Conservation (phyloP, 1,140 invertebrate species). For the Aleiodes sp. region DNA sequence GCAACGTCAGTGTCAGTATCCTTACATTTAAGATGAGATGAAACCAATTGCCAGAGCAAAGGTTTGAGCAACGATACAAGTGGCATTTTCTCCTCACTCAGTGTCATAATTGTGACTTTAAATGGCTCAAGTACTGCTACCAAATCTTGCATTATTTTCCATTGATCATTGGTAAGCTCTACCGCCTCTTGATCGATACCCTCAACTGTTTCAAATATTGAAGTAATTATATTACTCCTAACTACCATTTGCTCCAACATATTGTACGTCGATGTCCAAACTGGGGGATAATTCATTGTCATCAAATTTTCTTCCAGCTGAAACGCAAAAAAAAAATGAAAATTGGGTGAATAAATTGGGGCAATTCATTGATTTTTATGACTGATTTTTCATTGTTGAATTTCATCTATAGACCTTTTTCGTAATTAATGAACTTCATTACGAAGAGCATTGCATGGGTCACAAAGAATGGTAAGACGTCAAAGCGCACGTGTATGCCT, state of each 20-base stretch:
- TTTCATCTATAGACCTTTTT: neutral
- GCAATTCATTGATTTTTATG: too few species aligned
- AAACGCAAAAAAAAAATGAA: slow-evolving; percentile 35
- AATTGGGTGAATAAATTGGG: too few species aligned
- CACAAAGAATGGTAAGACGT: too few species aligned
- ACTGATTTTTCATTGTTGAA: slow-evolving; percentile 8
- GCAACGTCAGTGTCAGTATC: slow-evolving; percentile 60
- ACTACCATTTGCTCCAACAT: slow-evolving; percentile 66
- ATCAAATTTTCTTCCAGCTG: slow-evolving; percentile 62
- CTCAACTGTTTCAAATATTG: slow-evolving; percentile 55
- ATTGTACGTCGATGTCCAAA: slow-evolving; percentile 67
- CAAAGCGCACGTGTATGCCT: too few species aligned
- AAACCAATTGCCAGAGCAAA: slow-evolving; percentile 66
- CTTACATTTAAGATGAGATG: slow-evolving; percentile 65
- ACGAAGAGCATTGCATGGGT: too few species aligned
- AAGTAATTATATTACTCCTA: slow-evolving; percentile 54
- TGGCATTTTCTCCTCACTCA: slow-evolving; percentile 68
- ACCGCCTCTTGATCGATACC: slow-evolving; percentile 51
- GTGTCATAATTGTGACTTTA: slow-evolving; percentile 68
- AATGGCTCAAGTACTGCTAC: slow-evolving; percentile 66
- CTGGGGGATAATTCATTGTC: slow-evolving; percentile 60
- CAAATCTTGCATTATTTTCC: slow-evolving; percentile 65
- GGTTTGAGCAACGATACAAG: slow-evolving; percentile 68
- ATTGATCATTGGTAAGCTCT: slow-evolving; percentile 60
- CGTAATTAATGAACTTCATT: too few species aligned